Conservation (phyloP, 2,113 vertebrate species). For the Seriola aureovittata region DNA sequence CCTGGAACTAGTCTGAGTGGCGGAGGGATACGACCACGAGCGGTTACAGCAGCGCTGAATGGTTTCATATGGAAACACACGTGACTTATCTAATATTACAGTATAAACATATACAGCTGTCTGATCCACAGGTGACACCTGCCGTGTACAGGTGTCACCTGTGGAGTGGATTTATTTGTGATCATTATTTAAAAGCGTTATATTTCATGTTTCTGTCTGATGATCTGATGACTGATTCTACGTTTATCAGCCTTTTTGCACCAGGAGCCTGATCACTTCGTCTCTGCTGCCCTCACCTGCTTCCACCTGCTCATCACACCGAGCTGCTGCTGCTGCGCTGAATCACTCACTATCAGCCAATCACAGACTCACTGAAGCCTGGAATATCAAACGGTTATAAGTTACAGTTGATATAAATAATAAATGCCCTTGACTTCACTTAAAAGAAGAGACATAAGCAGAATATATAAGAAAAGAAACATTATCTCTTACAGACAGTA, state of each 20-base stretch:
- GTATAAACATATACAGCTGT: not conserved
- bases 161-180: not conserved
- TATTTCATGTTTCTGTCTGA: no score
- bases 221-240: not conserved
- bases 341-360: not conserved
- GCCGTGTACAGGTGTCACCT: no score
- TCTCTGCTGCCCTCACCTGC: slow-evolving; percentile 70
- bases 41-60: no score
- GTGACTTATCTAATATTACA: not conserved
- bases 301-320: slow-evolving; percentile 47
- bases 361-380: not conserved
- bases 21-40: no score
- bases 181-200: no score
- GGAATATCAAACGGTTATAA: not conserved
- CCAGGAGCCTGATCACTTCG: slow-evolving; percentile 1
- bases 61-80: not conserved
- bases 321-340: not conserved
- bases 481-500: not conserved
- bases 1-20: no score
- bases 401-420: not conserved
- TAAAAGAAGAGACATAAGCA: no score
- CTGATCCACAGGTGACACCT: no score
- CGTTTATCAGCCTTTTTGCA: no score
- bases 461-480: no score
- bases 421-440: no score